Conservation (phyloP, 2,797 vertebrate species). For the Ceryle rudis region DNA sequence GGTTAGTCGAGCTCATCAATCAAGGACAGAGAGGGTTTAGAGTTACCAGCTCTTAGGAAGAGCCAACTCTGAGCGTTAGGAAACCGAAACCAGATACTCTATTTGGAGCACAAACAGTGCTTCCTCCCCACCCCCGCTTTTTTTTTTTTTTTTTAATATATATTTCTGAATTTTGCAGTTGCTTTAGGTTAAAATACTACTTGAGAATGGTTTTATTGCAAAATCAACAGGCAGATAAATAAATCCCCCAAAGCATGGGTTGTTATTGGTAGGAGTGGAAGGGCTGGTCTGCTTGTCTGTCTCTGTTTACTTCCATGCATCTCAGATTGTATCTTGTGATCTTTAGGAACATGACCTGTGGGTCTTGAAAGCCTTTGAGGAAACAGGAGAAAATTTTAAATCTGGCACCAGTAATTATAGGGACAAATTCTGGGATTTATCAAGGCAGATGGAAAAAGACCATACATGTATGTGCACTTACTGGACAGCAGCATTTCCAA, state of each 20-base stretch:
- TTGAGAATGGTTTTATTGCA: not conserved
- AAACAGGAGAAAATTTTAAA: not conserved
- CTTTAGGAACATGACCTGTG: not conserved
- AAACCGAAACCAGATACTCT: not conserved
- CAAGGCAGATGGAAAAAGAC: not conserved
- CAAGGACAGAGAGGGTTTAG: not conserved
- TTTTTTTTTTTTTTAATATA: not conserved
- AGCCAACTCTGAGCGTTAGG: not conserved
- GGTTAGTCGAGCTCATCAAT: not conserved
- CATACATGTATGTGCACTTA: not conserved
- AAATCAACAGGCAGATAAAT: not conserved
- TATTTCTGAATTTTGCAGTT: not conserved
- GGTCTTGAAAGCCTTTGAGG: not conserved
- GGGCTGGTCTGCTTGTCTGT: not conserved
- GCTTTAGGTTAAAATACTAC: not conserved
- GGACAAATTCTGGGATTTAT: not conserved
- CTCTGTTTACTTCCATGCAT: not conserved
- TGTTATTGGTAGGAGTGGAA: not conserved
- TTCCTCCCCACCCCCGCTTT: accelerated
- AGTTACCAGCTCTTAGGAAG: not conserved
- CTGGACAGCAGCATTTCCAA: not conserved
- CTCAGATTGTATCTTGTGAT: not conserved
- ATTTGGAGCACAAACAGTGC: not conserved
- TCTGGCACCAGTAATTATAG: not conserved
- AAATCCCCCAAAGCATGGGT: not conserved